Evolutionary conservation across 2,113 vertebrate genomes (phyloP).

Genomic region (Syrmaticus mikado): DNA sequence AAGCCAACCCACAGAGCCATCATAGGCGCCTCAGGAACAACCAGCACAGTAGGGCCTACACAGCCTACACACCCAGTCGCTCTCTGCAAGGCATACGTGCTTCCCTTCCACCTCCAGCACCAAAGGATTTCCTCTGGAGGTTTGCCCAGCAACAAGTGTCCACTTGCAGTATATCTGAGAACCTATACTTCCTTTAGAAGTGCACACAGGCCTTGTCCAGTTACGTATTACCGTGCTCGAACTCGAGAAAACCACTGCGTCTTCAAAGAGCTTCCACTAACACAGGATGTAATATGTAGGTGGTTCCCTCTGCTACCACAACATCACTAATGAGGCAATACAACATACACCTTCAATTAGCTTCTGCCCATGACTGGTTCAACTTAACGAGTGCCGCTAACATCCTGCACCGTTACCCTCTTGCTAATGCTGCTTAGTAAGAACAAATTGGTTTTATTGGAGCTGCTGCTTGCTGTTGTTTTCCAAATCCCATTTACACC

Average conservation of each 20-base stretch:
- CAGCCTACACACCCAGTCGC: too few relatives aligned
- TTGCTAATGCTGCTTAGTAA: neutral
- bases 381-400: neutral
- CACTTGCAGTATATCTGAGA: neutral
- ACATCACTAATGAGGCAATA: neutral
- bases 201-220: neutral
- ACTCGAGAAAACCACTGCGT: neutral
- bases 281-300: neutral
- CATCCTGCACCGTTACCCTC: neutral
- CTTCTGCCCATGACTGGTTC: neutral
- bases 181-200: neutral
- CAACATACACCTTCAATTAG: neutral
- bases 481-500: neutral
- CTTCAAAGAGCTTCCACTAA: neutral
- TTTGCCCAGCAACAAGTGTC: neutral
- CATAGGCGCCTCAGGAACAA: neutral
- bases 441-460: rapidly evolving
- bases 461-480: neutral
- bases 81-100: rapidly evolving
- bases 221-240: neutral
- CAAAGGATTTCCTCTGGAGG: neutral
- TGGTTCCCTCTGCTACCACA: neutral
- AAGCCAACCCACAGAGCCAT: neutral
- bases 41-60: neutral
- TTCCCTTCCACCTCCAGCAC: neutral